Evolutionary conservation across 2,113 vertebrate species (phyloP), one percentile per base, ranked within the genome.

Genomic region (Macrotis lagotis): DNA sequence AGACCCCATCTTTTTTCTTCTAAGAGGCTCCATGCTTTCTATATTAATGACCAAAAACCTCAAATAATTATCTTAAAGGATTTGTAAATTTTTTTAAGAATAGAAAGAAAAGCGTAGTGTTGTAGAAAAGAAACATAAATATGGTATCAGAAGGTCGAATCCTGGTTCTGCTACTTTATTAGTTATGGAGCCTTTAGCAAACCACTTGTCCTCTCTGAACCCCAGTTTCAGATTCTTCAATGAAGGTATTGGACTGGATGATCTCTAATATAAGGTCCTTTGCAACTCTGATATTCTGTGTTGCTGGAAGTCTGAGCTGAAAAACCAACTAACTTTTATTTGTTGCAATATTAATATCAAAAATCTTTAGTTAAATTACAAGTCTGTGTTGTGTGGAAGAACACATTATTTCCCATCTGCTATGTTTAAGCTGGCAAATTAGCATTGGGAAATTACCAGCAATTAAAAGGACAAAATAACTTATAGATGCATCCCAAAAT

Each of bases 1-100:
- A 96, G 66, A 59, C 88, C 59, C 74, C 55, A 89, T 91, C 95
- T 95, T 50, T 94, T 96, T 95, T 96, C 89, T 83, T 51, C 93
- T 55, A 92, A 95, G 93, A 92, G 59, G 91, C 53, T 88, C 74
- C 51, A 92, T 95, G 51, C 90, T 94, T 19, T 24, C 66, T 83
- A 83, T n/a, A n/a, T 83, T 83, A 24, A 8, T 83, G 66, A 53
- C 92, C 90, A 94, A 92, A 12, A 66, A 91, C 92, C 51, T 90
- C 88, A 55, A 96, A 88, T 24, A 50, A 94, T 93, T 52, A 51
- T 93, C n/a, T 95, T 48, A 95, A 89, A 26, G 93, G 44, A 93
- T 49, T 92, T 90, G 1, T 89, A 24, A 51, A 48, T 14, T 95
- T 90, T 90, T 91, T 92, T 53, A 91, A 96, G 49, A 93, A 48